A percentile compares a stretch with the other conserved stretches of the same genome.
Evolutionary conservation across 2,888 invertebrate genomes (phyloP).

Genomic region (Torymus tubicola): DNA sequence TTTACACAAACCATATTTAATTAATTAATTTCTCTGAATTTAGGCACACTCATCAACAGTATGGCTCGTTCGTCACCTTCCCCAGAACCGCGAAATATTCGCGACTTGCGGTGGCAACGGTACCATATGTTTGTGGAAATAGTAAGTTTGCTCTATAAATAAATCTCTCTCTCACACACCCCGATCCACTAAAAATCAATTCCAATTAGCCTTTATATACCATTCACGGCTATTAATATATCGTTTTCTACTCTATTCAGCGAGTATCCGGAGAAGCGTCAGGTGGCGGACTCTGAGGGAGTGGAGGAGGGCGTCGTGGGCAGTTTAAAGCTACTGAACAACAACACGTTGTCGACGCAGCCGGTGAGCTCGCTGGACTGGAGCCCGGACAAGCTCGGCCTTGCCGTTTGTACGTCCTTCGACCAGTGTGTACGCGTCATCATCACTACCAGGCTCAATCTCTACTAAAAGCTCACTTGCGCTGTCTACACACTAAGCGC

Average conservation of each 20-base stretch:
- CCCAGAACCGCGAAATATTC: constrained; percentile 96
- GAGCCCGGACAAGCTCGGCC: constrained; percentile 92
- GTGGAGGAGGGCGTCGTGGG: constrained; percentile 87
- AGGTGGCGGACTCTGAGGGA: constrained; percentile 84
- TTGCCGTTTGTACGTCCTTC: constrained; percentile 92
- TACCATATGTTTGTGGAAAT: constrained; percentile 95
- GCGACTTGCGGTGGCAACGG: constrained; percentile 94
- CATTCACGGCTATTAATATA: not conserved
- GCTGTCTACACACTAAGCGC: not conserved
- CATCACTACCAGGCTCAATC: constrained; percentile 91
- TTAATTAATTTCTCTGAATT: constrained; percentile 24
- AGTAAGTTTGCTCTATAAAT: constrained; percentile 79
- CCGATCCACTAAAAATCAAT: not conserved
- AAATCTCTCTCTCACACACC: too few relatives aligned
- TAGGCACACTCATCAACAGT: constrained; percentile 85
- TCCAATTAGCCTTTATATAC: constrained; percentile 1
- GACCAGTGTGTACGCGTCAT: constrained; percentile 93
- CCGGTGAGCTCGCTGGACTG: constrained; percentile 94
- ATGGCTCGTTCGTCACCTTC: constrained; percentile 92
- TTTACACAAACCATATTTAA: too few relatives aligned
- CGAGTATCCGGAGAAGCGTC: constrained; percentile 88
- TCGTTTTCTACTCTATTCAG: constrained; percentile 74
- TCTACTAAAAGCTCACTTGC: constrained; percentile 76
- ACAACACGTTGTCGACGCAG: constrained; percentile 88
- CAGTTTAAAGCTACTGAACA: constrained; percentile 85